Conservation (phyloP, 2,888 invertebrate genomes). For the Cantharis rufa region DNA sequence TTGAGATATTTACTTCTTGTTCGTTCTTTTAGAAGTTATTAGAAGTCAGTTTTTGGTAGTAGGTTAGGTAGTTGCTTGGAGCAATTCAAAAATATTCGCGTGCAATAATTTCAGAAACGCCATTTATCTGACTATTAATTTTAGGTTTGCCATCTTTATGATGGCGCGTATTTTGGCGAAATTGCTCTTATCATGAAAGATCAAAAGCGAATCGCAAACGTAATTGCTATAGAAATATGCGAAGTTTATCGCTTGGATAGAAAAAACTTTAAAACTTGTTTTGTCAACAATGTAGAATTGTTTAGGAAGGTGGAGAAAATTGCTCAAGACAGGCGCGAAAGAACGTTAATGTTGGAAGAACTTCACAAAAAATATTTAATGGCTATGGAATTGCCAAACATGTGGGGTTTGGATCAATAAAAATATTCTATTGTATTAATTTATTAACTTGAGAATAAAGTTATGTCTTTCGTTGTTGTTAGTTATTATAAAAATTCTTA, state of each 20-base stretch:
- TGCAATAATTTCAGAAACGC: neutral
- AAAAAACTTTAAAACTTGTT: conserved; percentile 57
- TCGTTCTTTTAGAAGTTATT: too few relatives aligned
- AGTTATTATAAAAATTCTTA: neutral
- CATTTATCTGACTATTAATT: conserved; percentile 22
- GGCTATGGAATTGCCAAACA: conserved; percentile 9
- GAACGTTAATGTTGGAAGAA: conserved; percentile 50
- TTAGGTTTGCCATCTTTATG: conserved; percentile 59
- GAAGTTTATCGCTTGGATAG: conserved; percentile 64
- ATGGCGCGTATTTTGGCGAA: conserved; percentile 68
- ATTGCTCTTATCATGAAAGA: conserved; percentile 62
- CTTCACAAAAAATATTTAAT: conserved; percentile 28
- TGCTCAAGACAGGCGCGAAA: conserved; percentile 51
- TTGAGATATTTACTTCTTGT: too few relatives aligned
- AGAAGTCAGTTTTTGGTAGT: too few relatives aligned
- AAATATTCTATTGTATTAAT: neutral
- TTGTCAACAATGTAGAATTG: conserved; percentile 45
- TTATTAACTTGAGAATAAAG: neutral
- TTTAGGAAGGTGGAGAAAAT: conserved; percentile 49
- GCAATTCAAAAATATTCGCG: too few relatives aligned
- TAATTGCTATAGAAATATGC: conserved; percentile 64
- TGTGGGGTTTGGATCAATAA: neutral
- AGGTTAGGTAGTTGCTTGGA: too few relatives aligned
- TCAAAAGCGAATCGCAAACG: conserved; percentile 61
- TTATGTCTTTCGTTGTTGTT: neutral